These are phyloP conservation scores for Amblyjoppa fuscipennis DNA, from an alignment of 2,888 invertebrate genomes.

Conservation along the genomic window DNA sequence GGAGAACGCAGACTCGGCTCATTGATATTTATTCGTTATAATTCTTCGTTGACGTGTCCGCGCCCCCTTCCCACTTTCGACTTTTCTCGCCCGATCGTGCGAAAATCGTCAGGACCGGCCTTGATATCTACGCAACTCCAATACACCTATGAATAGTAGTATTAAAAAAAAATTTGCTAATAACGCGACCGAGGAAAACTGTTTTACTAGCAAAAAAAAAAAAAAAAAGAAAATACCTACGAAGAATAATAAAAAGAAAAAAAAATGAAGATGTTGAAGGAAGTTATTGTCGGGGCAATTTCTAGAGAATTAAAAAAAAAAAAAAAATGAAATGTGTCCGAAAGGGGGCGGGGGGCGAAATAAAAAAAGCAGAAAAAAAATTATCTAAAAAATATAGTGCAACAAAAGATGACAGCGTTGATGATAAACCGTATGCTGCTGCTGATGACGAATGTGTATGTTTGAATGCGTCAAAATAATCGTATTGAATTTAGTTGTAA, in stretches of 20 bases:
- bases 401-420: slow-evolving; percentile 49
- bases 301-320: slow-evolving; percentile 48
- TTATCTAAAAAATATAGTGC: slow-evolving; percentile 46
- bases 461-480: slow-evolving; percentile 51
- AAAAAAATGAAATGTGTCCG: slow-evolving; percentile 16
- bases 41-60: neutral
- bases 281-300: slow-evolving; percentile 58
- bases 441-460: slow-evolving; percentile 46
- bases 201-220: slow-evolving; percentile 34
- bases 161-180: slow-evolving; percentile 41
- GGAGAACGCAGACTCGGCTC: neutral
- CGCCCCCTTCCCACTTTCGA: neutral
- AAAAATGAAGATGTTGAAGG: slow-evolving; percentile 29
- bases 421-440: slow-evolving; percentile 42
- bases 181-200: slow-evolving; percentile 33
- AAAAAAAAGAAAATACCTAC: slow-evolving; percentile 34
- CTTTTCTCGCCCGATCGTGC: slow-evolving; percentile 35
- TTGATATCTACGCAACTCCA: slow-evolving; percentile 57
- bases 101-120: slow-evolving; percentile 51
- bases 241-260: slow-evolving; percentile 34
- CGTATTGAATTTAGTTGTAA: slow-evolving; percentile 55
- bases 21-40: slow-evolving; percentile 7
- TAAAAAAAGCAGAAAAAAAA: slow-evolving; percentile 20
- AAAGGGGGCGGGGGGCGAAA: slow-evolving; percentile 1
- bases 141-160: slow-evolving; percentile 41